These are phyloP conservation scores for Cynaeus angustus DNA, from an alignment of 2,888 invertebrate genomes.

Conservation along the genomic window DNA sequence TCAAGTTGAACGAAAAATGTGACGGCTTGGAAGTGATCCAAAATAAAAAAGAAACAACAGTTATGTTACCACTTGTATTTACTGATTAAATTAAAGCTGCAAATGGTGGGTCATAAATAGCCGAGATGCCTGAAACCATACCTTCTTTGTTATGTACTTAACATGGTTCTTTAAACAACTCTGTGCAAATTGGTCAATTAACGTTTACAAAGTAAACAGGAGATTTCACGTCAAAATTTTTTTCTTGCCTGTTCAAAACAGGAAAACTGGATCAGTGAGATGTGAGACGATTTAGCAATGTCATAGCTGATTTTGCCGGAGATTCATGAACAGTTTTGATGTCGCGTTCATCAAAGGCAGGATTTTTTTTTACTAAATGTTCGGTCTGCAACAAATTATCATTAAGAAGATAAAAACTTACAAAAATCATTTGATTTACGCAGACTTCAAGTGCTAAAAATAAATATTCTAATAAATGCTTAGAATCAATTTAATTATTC, in stretches of 20 bases:
- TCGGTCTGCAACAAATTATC: too few relatives aligned
- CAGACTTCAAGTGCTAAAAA: too few relatives aligned
- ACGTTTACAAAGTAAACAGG: slow-evolving; percentile 12
- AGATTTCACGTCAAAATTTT: slow-evolving; percentile 8
- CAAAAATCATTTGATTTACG: too few relatives aligned
- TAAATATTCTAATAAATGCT: too few relatives aligned
- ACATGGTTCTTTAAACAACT: slow-evolving; percentile 10
- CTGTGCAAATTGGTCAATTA: slow-evolving; percentile 37
- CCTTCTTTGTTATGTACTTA: slow-evolving; percentile 7
- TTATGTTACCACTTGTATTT: slow-evolving; percentile 9
- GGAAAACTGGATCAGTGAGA: slow-evolving; percentile 6
- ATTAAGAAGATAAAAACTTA: too few relatives aligned
- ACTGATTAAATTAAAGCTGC: slow-evolving; percentile 12
- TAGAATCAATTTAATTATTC: too few relatives aligned
- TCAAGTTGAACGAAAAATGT: too few relatives aligned
- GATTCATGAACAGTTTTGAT: not conserved
- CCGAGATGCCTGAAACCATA: slow-evolving; percentile 2
- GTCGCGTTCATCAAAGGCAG: not conserved
- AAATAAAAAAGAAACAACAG: slow-evolving; percentile 13
- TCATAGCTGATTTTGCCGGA: not conserved
- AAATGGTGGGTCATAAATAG: slow-evolving; percentile 14
- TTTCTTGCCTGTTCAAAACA: slow-evolving; percentile 1
- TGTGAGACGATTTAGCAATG: not conserved
- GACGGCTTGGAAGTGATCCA: slow-evolving; percentile 7
- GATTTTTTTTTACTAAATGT: too few relatives aligned